Conservation (phyloP, 2,888 invertebrate species). For the Tachina grossa region DNA sequence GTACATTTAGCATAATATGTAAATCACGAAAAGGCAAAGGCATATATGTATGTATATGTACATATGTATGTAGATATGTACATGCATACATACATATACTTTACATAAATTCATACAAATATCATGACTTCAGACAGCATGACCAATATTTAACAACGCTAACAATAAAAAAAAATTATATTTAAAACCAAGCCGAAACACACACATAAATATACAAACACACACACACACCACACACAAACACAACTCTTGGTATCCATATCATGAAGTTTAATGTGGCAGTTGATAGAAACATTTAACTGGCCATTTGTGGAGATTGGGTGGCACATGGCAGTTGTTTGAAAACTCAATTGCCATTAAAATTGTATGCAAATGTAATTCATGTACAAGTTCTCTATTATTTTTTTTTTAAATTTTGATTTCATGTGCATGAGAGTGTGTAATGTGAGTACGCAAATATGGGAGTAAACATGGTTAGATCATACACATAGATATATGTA, state of each 20-base stretch:
- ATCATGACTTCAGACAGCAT: constrained; percentile 65
- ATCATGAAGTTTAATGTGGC: constrained; percentile 68
- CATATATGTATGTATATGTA: constrained; percentile 14
- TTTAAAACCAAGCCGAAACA: constrained; percentile 7
- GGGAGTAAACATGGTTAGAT: constrained; percentile 35
- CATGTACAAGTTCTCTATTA: constrained; percentile 16
- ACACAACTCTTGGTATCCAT: constrained; percentile 44
- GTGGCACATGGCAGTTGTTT: constrained; percentile 70
- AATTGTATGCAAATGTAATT: constrained; percentile 67
- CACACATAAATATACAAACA: not conserved
- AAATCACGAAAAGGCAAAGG: constrained; percentile 27
- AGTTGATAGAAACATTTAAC: constrained; percentile 69
- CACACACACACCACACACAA: constrained; percentile 4
- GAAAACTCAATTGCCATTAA: constrained; percentile 70
- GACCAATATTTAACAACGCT: constrained; percentile 66
- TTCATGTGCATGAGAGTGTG: not conserved
- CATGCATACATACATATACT: not conserved
- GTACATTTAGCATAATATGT: constrained; percentile 32
- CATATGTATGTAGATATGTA: not conserved
- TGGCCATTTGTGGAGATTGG: constrained; percentile 68
- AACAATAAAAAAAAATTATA: constrained; percentile 50
- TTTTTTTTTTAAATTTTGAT: not conserved
- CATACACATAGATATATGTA: not conserved
- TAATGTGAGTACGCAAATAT: constrained; percentile 13
- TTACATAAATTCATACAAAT: constrained; percentile 13